A percentile compares a stretch with the other conserved stretches of the same genome.
Conservation (phyloP, 2,113 vertebrate genomes). For the Amia ocellicauda region DNA sequence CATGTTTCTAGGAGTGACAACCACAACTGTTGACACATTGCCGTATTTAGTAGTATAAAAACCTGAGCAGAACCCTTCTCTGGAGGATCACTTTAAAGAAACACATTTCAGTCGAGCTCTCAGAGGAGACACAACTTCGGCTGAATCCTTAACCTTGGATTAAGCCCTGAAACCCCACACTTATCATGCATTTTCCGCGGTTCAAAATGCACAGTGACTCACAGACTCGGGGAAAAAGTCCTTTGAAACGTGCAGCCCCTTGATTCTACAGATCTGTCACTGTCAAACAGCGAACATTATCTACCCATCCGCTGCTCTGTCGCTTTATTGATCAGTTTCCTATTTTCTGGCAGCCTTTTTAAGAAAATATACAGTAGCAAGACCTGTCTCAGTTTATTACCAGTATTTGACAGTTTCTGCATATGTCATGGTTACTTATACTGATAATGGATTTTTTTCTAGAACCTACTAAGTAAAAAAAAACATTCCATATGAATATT, state of each 20-base stretch:
- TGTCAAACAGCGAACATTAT: background rate
- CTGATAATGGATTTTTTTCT: background rate
- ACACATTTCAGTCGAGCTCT: too few relatives aligned
- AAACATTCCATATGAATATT: background rate
- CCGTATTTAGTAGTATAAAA: too few relatives aligned
- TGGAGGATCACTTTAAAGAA: too few relatives aligned
- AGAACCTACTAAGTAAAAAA: background rate
- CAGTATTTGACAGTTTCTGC: background rate
- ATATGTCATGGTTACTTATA: background rate
- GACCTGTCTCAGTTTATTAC: background rate
- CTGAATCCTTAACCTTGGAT: too few relatives aligned
- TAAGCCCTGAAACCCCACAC: background rate
- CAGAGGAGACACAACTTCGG: too few relatives aligned
- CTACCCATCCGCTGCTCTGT: background rate
- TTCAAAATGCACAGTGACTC: too few relatives aligned
- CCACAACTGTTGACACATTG: too few relatives aligned
- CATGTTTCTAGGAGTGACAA: too few relatives aligned
- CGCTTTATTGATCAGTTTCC: background rate
- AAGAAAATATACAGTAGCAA: background rate
- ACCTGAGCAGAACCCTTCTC: too few relatives aligned
- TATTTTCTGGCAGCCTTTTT: conserved; percentile 3
- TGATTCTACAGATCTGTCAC: background rate
- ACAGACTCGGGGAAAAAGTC: too few relatives aligned
- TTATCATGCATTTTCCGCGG: background rate
- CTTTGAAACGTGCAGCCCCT: too few relatives aligned